These are phyloP conservation scores for Molossus molossus DNA, from an alignment of 2,797 vertebrate species.

Conservation along the genomic window DNA sequence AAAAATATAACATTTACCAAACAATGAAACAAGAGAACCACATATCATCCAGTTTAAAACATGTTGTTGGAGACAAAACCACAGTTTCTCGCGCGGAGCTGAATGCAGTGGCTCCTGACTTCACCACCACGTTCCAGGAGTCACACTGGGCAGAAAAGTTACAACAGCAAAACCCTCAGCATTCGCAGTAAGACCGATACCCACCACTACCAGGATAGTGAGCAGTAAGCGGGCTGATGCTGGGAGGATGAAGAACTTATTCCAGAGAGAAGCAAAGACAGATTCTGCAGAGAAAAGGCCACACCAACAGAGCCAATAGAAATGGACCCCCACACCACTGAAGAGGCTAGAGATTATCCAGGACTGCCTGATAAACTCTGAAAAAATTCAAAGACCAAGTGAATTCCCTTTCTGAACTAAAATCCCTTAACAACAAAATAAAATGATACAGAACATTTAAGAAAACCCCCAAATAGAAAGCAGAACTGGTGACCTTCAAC, in stretches of 20 bases:
- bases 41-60: conserved; percentile 12
- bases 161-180: not conserved
- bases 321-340: not conserved
- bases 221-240: not conserved
- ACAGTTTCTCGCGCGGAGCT: not conserved
- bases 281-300: not conserved
- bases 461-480: not conserved
- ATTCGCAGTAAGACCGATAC: not conserved
- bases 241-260: not conserved
- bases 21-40: not conserved
- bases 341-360: conserved; percentile 54
- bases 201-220: not conserved
- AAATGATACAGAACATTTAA: conserved; percentile 35
- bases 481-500: not conserved
- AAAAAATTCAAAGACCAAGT: not conserved
- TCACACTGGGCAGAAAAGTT: not conserved
- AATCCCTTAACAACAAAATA: not conserved
- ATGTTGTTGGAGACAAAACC: not conserved
- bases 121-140: not conserved
- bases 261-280: not conserved
- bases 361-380: conserved; percentile 22
- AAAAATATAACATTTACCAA: not conserved
- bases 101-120: not conserved
- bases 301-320: not conserved
- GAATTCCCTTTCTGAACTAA: conserved; percentile 3